Evolutionary conservation across 2,113 vertebrate species (phyloP).

Genomic region (Pundamilia nyererei): DNA sequence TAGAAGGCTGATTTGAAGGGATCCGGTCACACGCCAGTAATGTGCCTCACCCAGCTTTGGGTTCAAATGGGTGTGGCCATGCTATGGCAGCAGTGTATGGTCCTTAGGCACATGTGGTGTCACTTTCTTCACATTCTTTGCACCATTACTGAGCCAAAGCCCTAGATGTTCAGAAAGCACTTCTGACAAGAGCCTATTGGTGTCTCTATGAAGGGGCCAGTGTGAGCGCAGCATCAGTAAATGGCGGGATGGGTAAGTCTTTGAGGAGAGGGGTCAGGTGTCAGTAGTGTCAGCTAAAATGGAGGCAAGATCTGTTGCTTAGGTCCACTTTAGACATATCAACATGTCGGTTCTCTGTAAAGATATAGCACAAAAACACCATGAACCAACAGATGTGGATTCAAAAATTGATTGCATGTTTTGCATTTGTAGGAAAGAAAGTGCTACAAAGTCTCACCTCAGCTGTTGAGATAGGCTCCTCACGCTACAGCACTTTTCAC

Average conservation of each 20-base stretch:
- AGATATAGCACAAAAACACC: background rate
- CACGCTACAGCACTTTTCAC: constrained; percentile 53
- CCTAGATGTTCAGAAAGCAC: background rate
- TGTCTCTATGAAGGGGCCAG: background rate
- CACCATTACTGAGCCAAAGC: background rate
- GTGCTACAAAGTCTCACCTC: background rate
- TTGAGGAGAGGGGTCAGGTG: background rate
- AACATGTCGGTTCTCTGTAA: constrained; percentile 22
- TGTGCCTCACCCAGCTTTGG: constrained; percentile 27
- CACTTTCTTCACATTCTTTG: background rate
- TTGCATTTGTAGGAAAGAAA: background rate
- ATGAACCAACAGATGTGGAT: background rate
- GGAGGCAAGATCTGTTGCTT: constrained; percentile 16
- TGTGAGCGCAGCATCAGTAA: background rate
- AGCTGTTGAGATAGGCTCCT: background rate
- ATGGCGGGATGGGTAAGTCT: background rate
- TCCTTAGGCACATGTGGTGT: constrained; percentile 65
- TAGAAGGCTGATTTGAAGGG: background rate
- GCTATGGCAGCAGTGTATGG: constrained; percentile 39
- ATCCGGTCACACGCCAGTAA: constrained; percentile 18
- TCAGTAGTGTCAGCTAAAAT: constrained; percentile 62
- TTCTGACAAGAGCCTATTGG: background rate
- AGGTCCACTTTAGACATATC: constrained; percentile 29
- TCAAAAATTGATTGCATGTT: background rate
- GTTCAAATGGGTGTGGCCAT: background rate